Evolutionary conservation across 2,797 vertebrate genomes (phyloP).

Genomic region (Malacoraja senta): DNA sequence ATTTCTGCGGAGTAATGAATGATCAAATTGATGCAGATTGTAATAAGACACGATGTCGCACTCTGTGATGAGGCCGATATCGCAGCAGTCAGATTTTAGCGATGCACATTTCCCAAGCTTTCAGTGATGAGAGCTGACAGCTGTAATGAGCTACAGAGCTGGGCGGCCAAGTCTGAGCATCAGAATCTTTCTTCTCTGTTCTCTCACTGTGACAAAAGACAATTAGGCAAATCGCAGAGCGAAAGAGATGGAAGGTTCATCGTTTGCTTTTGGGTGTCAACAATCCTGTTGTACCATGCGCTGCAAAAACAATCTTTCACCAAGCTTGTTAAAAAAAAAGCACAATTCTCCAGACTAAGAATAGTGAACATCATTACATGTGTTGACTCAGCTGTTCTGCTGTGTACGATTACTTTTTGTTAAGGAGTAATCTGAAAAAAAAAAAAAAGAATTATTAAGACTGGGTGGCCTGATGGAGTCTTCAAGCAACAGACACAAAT

Average conservation of each 20-base stretch:
- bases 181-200: conserved; percentile 11
- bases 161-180: conserved; percentile 22
- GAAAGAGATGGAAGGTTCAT: conserved; percentile 2
- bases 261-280: conserved; percentile 17
- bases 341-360: background rate
- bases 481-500: background rate
- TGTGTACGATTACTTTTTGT: conserved; percentile 8
- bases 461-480: background rate
- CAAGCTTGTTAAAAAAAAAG: conserved; percentile 1
- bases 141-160: conserved; percentile 26
- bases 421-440: conserved; percentile 5
- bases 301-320: background rate
- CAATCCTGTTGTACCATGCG: background rate
- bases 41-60: conserved; percentile 27
- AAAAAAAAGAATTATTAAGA: background rate
- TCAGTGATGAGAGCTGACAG: conserved; percentile 23
- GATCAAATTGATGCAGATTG: conserved; percentile 17
- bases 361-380: conserved; percentile 4
- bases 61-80: background rate
- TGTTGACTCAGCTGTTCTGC: background rate
- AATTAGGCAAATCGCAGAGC: conserved; percentile 32
- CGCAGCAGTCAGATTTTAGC: conserved; percentile 27
- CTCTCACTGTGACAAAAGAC: conserved; percentile 14
- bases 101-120: background rate
- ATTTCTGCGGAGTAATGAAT: background rate